These are phyloP conservation scores for Alcedo quadribrachys DNA, from an alignment of 2,797 vertebrate genomes.

Conservation along the genomic window DNA sequence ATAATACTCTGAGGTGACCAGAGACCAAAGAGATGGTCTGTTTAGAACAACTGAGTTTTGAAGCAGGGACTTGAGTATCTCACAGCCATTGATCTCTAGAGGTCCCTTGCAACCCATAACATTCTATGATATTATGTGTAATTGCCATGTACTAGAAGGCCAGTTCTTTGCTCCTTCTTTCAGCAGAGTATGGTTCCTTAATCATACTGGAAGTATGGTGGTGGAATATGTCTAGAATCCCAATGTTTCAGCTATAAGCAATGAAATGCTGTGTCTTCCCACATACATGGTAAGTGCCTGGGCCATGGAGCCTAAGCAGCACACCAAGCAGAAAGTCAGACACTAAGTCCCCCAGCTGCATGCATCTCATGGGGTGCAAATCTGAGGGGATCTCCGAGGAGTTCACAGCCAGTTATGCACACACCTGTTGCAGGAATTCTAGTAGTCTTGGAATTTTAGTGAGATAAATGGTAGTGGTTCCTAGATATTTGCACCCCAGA, in stretches of 20 bases:
- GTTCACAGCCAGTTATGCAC: not conserved
- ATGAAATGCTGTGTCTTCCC: not conserved
- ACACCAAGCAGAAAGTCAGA: accelerated
- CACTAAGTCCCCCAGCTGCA: not conserved
- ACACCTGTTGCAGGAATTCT: not conserved
- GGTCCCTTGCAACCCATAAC: too few species aligned
- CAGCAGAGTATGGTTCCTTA: not conserved
- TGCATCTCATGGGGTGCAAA: not conserved
- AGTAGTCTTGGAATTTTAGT: not conserved
- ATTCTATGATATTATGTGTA: not conserved
- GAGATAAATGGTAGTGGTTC: not conserved
- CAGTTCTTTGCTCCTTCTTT: not conserved
- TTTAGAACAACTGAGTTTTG: not conserved
- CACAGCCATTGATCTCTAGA: too few species aligned
- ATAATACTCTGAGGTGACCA: not conserved
- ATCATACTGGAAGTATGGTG: not conserved
- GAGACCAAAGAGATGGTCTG: not conserved
- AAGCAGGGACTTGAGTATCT: not conserved
- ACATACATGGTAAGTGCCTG: not conserved
- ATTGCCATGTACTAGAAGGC: not conserved
- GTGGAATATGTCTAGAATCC: not conserved
- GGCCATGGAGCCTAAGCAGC: not conserved
- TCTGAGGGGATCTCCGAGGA: not conserved
- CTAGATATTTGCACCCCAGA: not conserved
- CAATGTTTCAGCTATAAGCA: accelerated